Conservation (phyloP, 2,797 vertebrate species). For the Botia almorhae region DNA sequence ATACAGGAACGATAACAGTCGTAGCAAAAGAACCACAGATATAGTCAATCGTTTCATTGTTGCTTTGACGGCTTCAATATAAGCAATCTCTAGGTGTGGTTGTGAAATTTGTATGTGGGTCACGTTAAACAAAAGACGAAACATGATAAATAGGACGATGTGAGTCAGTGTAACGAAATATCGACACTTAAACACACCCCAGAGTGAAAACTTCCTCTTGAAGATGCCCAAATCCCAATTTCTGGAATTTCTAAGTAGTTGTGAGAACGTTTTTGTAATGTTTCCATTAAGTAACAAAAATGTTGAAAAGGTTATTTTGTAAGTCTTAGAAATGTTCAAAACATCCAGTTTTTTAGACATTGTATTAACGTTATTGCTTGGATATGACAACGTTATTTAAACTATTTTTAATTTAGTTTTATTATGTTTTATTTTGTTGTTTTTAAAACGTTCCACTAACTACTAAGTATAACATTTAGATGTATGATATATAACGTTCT, state of each 20-base stretch:
- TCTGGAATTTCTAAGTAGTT: conserved; percentile 71
- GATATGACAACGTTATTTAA: no score
- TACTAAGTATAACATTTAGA: no score
- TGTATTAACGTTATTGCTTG: no score
- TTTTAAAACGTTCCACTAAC: no score
- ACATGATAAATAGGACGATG: conserved; percentile 20
- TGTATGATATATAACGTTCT: no score
- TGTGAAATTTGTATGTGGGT: conserved; percentile 23
- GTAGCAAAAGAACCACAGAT: neutral
- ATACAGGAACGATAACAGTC: neutral
- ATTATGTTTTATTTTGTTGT: no score
- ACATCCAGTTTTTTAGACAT: no score
- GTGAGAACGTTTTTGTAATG: no score
- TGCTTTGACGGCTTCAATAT: conserved; percentile 1
- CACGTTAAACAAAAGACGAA: conserved; percentile 35
- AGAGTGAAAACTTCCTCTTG: conserved; percentile 66
- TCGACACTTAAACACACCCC: neutral
- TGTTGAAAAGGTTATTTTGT: no score
- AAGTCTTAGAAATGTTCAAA: no score
- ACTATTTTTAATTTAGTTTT: no score
- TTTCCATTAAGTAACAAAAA: no score
- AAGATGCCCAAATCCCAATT: conserved; percentile 64
- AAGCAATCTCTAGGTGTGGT: conserved; percentile 15
- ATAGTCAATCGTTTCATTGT: neutral
- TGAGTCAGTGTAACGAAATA: neutral